Conservation (phyloP, 2,113 vertebrate genomes). For the Athene noctua region DNA sequence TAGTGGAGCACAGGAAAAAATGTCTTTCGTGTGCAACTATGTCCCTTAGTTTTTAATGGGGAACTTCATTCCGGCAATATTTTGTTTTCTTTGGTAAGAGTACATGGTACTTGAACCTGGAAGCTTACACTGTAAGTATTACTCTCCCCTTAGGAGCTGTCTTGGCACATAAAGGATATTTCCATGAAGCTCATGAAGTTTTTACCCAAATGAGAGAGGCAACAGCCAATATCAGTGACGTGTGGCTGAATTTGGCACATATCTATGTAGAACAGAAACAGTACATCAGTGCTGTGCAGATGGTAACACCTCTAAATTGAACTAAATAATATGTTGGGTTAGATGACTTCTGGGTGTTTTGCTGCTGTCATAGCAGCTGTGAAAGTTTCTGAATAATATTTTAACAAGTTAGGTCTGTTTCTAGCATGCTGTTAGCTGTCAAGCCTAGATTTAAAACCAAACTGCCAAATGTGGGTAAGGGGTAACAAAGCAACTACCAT, state of each 20-base stretch:
- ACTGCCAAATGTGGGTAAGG: background rate
- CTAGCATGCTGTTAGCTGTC: background rate
- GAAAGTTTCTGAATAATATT: background rate
- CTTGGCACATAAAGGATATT: constrained; percentile 96
- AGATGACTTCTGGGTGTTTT: background rate
- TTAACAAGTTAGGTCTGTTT: background rate
- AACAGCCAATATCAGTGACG: constrained; percentile 98
- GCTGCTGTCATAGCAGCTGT: background rate
- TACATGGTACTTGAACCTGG: background rate
- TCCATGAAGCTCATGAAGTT: constrained; percentile 93
- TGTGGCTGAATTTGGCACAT: constrained; percentile 98
- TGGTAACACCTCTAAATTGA: constrained; percentile 78
- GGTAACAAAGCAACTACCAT: background rate
- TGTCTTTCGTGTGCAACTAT: background rate
- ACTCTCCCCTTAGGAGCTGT: constrained; percentile 85
- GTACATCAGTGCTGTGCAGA: constrained; percentile 98
- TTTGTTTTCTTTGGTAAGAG: background rate
- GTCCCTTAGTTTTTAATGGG: background rate
- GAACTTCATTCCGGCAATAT: background rate
- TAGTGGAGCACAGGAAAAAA: background rate
- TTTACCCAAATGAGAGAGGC: constrained; percentile 99
- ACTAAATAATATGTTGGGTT: background rate
- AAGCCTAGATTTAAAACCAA: background rate
- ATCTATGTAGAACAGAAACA: constrained; percentile 99
- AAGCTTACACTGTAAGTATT: background rate